A percentile compares a stretch with the other conserved stretches of the same genome.
These are phyloP conservation scores for Nomada flava DNA, from an alignment of 2,888 invertebrate genomes.

Conservation along the genomic window DNA sequence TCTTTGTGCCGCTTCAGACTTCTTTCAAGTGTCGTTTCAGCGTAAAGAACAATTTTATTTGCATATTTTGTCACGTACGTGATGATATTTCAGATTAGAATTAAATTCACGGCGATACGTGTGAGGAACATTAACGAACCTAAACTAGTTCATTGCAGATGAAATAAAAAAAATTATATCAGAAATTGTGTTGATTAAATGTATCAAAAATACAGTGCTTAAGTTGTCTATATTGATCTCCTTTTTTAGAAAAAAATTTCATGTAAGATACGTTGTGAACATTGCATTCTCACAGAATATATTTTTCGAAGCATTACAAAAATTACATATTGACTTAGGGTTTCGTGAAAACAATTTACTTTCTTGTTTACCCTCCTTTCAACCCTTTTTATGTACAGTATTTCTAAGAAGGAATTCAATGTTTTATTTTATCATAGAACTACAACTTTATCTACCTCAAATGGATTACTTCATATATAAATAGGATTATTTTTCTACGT, in stretches of 20 bases:
- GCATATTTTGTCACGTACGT: slow-evolving; percentile 17
- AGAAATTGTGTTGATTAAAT: too few relatives aligned
- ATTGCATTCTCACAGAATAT: not conserved
- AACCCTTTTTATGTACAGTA: not conserved
- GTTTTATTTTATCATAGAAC: not conserved
- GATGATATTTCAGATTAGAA: slow-evolving; percentile 2
- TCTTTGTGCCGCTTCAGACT: not conserved
- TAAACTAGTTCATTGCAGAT: not conserved
- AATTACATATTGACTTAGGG: not conserved
- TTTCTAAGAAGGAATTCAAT: not conserved
- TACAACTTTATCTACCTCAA: too few relatives aligned
- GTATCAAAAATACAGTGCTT: too few relatives aligned
- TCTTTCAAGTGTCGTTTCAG: slow-evolving; percentile 1
- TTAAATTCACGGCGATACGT: not conserved
- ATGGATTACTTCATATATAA: too few relatives aligned
- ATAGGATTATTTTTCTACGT: too few relatives aligned
- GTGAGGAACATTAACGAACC: not conserved
- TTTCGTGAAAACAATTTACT: not conserved
- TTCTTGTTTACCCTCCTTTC: not conserved
- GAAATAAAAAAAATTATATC: not conserved
- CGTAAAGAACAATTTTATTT: slow-evolving; percentile 12
- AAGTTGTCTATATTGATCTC: too few relatives aligned
- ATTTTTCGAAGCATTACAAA: not conserved
- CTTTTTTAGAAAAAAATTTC: not conserved
- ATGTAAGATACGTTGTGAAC: not conserved